Evolutionary conservation across 2,797 vertebrate genomes (phyloP).

Genomic region (Anguilla obscura): DNA sequence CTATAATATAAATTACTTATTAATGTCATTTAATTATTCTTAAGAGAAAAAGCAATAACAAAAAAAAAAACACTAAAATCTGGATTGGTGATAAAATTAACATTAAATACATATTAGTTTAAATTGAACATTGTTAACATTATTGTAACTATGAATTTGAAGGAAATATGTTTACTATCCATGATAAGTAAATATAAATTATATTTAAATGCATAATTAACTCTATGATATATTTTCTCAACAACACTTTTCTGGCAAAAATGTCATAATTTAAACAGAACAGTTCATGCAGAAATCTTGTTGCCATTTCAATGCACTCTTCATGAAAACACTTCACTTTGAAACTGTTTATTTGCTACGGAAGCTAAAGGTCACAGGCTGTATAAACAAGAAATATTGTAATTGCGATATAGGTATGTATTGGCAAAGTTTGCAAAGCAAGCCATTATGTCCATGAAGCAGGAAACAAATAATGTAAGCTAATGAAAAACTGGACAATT

Average conservation of each 20-base stretch:
- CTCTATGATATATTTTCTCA: background rate
- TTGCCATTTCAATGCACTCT: background rate
- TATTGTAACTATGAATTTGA: background rate
- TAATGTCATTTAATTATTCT: too few species aligned
- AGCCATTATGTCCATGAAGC: conserved; percentile 24
- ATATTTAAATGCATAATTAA: background rate
- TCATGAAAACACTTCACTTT: conserved; percentile 1
- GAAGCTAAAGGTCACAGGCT: conserved; percentile 15
- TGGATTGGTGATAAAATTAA: too few species aligned
- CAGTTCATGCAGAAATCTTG: conserved; percentile 17
- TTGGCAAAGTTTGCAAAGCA: conserved; percentile 22
- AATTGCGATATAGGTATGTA: conserved; percentile 28
- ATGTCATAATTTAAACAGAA: conserved; percentile 12
- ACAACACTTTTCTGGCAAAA: background rate
- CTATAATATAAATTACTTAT: too few species aligned
- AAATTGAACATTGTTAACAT: background rate
- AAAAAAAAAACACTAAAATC: background rate
- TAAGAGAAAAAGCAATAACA: background rate
- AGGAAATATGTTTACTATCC: background rate
- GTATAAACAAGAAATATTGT: conserved; percentile 13
- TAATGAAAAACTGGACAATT: conserved; percentile 30
- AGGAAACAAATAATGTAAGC: conserved; percentile 7
- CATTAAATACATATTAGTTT: background rate
- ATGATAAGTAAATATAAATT: background rate
- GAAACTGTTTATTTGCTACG: conserved; percentile 23